Conservation (phyloP, 2,113 vertebrate genomes). For the Prunella fulvescens region DNA sequence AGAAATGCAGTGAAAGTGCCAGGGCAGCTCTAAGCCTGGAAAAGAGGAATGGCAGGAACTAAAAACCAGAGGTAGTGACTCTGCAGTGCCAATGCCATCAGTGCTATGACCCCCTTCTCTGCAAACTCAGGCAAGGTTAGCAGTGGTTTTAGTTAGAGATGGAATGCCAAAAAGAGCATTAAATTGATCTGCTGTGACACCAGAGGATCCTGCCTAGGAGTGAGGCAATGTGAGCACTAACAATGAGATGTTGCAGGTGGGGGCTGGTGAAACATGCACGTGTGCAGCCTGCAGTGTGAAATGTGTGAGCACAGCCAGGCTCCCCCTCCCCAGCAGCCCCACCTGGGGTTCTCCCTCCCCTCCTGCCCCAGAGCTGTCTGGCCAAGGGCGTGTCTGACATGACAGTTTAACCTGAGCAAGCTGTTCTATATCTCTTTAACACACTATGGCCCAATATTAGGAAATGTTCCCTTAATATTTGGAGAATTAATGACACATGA, state of each 20-base stretch:
- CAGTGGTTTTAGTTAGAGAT: background rate
- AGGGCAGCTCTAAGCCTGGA: background rate
- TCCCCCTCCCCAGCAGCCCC: background rate
- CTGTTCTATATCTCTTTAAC: background rate
- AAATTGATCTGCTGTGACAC: background rate
- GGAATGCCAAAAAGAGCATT: background rate
- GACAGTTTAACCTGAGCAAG: background rate
- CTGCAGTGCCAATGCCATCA: background rate
- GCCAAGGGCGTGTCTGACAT: background rate
- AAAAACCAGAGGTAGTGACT: background rate
- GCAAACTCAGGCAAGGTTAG: background rate
- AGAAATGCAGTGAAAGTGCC: background rate
- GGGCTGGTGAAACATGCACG: background rate
- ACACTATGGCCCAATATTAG: background rate
- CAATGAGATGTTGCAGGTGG: background rate
- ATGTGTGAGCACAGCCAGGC: background rate
- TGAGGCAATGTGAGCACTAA: background rate
- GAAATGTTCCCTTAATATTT: constrained; percentile 43
- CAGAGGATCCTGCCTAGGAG: background rate
- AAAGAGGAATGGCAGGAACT: background rate
- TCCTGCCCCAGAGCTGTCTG: background rate
- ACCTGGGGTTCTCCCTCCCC: background rate
- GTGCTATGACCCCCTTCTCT: background rate
- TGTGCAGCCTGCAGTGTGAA: fast-evolving
- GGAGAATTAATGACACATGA: constrained; percentile 34